Evolutionary conservation across 2,888 invertebrate species (phyloP).

Genomic region (Diloba caeruleocephala): DNA sequence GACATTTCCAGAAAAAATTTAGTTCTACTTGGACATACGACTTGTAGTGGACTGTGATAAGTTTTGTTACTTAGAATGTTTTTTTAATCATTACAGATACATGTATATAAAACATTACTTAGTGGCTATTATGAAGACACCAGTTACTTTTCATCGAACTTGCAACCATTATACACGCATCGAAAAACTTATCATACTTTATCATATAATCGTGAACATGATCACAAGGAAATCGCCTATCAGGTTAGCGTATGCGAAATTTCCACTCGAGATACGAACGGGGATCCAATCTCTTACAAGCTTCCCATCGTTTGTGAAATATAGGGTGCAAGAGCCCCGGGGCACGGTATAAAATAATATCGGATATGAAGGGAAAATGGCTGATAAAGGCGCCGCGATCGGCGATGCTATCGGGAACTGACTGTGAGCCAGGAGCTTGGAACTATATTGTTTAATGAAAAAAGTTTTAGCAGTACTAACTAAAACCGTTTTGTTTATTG

Average conservation of each 20-base stretch:
- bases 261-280: constrained; percentile 67
- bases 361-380: constrained; percentile 66
- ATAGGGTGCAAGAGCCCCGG: constrained; percentile 66
- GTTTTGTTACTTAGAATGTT: too few relatives aligned
- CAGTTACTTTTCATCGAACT: too few relatives aligned
- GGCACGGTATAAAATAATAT: constrained; percentile 66
- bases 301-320: constrained; percentile 70
- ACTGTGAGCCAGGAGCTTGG: constrained; percentile 32
- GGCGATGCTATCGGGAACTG: constrained; percentile 56
- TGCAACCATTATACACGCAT: constrained; percentile 5
- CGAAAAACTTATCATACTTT: constrained; percentile 13
- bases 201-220: constrained; percentile 38
- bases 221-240: constrained; percentile 53
- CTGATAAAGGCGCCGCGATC: constrained; percentile 66
- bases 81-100: too few relatives aligned
- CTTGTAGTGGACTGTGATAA: too few relatives aligned
- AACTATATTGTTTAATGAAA: background rate
- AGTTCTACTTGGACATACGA: too few relatives aligned
- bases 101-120: too few relatives aligned
- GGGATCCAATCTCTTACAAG: constrained; percentile 61
- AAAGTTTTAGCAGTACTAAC: too few relatives aligned
- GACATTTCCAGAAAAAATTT: too few relatives aligned
- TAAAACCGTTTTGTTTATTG: too few relatives aligned
- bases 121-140: too few relatives aligned
- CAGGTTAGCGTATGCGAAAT: constrained; percentile 69